Conservation (phyloP, 2,113 vertebrate genomes). For the Psettodes erumei region DNA sequence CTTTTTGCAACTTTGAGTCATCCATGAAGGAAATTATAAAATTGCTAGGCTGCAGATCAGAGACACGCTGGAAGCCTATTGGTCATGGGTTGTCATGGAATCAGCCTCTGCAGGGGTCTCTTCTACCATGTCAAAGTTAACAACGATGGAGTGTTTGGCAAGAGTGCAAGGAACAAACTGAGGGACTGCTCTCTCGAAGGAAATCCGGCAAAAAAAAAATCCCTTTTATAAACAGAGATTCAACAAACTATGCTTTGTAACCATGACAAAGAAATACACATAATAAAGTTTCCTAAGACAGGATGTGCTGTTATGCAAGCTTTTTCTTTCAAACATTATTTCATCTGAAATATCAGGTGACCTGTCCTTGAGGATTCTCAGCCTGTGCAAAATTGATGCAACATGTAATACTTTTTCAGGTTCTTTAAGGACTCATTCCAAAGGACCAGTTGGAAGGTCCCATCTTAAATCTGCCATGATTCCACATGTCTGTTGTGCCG, state of each 20-base stretch:
- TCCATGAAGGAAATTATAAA: slow-evolving; percentile 31
- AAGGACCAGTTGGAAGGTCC: not conserved
- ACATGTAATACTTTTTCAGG: not conserved
- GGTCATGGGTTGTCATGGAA: slow-evolving; percentile 41
- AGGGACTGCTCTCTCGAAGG: slow-evolving; percentile 21
- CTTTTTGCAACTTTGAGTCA: slow-evolving; percentile 25
- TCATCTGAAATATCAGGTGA: not conserved
- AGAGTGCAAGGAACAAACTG: slow-evolving; percentile 26
- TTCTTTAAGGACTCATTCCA: slow-evolving; percentile 13
- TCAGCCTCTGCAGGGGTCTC: slow-evolving; percentile 18
- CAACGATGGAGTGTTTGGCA: slow-evolving; percentile 22
- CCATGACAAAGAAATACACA: slow-evolving; percentile 36
- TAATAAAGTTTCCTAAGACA: slow-evolving; percentile 14
- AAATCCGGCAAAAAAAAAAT: slow-evolving; percentile 41
- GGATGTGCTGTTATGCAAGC: slow-evolving; percentile 20
- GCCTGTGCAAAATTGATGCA: not conserved
- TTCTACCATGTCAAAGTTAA: slow-evolving; percentile 30
- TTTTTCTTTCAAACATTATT: slow-evolving; percentile 19
- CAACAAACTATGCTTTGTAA: slow-evolving; percentile 41
- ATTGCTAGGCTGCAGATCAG: slow-evolving; percentile 34
- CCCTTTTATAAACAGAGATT: slow-evolving; percentile 55
- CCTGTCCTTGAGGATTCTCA: not conserved
- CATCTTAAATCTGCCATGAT: not conserved
- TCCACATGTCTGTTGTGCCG: not conserved
- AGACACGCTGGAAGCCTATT: slow-evolving; percentile 25